Percentiles rank a stretch among this genome's conserved stretches.
These are phyloP conservation scores for Lochmaea crataegi DNA, from an alignment of 2,888 invertebrate species.

Conservation along the genomic window DNA sequence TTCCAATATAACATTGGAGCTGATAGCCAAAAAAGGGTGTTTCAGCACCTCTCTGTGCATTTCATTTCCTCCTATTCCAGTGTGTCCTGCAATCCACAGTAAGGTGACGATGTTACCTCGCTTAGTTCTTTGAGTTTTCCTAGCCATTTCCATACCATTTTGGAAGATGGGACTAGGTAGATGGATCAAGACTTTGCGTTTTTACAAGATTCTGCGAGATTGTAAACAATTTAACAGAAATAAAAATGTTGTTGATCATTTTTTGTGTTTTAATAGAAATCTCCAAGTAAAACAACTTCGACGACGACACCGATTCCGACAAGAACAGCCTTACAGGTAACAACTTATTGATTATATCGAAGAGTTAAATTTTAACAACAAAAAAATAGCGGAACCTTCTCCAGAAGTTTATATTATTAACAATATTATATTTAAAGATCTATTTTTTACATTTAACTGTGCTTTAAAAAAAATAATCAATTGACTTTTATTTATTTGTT, in stretches of 20 bases:
- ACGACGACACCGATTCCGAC: constrained; percentile 69
- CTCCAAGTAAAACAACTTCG: constrained; percentile 67
- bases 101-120: too few relatives aligned
- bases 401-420: constrained; percentile 31
- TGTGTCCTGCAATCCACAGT: too few relatives aligned
- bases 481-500: constrained; percentile 33
- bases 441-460: constrained; percentile 42
- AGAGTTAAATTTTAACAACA: constrained; percentile 41
- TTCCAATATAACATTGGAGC: too few relatives aligned
- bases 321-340: constrained; percentile 76
- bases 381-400: constrained; percentile 64
- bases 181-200: background rate
- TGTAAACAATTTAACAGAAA: background rate
- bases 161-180: too few relatives aligned
- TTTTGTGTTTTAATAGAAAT: constrained; percentile 60
- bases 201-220: background rate
- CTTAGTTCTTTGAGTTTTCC: too few relatives aligned
- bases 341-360: constrained; percentile 58
- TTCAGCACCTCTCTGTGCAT: too few relatives aligned
- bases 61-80: too few relatives aligned
- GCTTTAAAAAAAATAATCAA: constrained; percentile 32
- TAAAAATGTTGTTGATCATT: background rate
- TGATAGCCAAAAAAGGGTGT: too few relatives aligned
- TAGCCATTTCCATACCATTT: too few relatives aligned
- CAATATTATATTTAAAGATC: constrained; percentile 29